Evolutionary conservation across 35 echinoderm and acorn worm genomes (phyloP).

Genomic region (Anneissia japonica): DNA sequence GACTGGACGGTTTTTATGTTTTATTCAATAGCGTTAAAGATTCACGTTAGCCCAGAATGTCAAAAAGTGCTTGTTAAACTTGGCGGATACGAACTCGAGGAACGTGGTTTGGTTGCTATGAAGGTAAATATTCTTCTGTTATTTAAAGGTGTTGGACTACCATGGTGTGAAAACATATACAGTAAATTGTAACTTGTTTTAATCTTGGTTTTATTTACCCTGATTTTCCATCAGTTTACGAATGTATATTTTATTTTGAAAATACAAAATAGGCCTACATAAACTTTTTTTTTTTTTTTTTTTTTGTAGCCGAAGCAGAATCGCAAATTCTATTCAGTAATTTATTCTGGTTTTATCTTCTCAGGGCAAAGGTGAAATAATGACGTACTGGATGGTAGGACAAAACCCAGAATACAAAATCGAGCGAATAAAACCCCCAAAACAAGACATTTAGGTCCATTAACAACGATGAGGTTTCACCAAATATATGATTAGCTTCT

Average conservation of each 20-base stretch:
- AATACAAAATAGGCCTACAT: too few species aligned
- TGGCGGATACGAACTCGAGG: slow-evolving; percentile 72
- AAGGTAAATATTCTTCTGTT: slow-evolving; percentile 51
- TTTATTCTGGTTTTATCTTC: too few species aligned
- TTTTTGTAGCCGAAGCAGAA: background rate
- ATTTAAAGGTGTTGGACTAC: too few species aligned
- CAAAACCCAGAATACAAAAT: slow-evolving; percentile 90
- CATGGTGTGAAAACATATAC: background rate
- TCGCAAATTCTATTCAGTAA: background rate
- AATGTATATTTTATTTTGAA: background rate
- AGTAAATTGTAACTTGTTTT: background rate
- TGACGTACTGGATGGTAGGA: slow-evolving; percentile 76
- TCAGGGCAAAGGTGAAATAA: slow-evolving; percentile 89
- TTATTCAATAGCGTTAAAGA: slow-evolving; percentile 58
- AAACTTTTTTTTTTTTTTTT: background rate
- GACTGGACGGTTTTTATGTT: too few species aligned
- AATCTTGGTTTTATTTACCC: too few species aligned
- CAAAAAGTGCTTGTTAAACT: slow-evolving; percentile 55
- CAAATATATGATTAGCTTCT: too few species aligned
- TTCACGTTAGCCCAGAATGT: slow-evolving; percentile 90
- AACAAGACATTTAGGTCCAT: slow-evolving; percentile 23
- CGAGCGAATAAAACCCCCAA: slow-evolving; percentile 56
- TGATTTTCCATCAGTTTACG: too few species aligned
- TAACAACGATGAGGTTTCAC: too few species aligned
- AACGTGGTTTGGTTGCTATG: slow-evolving; percentile 88